phyloP scores from a whole-genome alignment of 2,113 vertebrate species.

The Rhea pennata region DNA sequence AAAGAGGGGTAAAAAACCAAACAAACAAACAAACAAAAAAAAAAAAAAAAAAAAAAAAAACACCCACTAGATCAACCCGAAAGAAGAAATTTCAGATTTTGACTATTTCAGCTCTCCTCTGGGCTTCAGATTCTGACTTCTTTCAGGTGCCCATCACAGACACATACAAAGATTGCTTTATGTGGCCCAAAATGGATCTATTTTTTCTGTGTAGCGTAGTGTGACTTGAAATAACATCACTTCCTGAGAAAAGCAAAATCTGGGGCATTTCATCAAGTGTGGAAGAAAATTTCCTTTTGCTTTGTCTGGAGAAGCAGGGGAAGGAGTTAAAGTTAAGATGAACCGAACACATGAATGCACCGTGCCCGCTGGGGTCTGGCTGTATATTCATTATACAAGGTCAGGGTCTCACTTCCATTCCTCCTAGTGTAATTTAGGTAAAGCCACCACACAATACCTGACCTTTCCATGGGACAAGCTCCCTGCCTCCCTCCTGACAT shows the following conservation, averaged over 20 bases:
- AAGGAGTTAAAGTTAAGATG: conserved; percentile 41
- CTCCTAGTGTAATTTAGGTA: conserved; percentile 68
- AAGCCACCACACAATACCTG: conserved; percentile 59
- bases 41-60: too few species aligned
- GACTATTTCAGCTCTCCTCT: neutral
- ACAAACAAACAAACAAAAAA: too few species aligned
- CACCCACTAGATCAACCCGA: neutral
- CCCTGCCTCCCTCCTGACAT: conserved; percentile 64
- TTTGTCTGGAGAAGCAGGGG: neutral
- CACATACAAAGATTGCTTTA: neutral
- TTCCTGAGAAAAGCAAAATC: neutral
- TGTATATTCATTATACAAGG: conserved; percentile 70
- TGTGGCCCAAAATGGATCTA: neutral
- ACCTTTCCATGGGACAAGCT: conserved; percentile 70
- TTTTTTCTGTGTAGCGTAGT: rapidly evolving
- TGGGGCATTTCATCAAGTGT: neutral
- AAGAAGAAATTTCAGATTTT: neutral
- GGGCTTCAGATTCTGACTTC: neutral
- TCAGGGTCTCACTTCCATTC: conserved; percentile 59
- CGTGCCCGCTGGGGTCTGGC: conserved; percentile 2
- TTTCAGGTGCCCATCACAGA: neutral
- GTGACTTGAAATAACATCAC: neutral
- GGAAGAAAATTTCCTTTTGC: neutral
- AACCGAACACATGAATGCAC: conserved; percentile 36
- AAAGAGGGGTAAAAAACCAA: neutral